phyloP scores from a whole-genome alignment of 2,113 vertebrate species.

The Archilochus colubris region DNA sequence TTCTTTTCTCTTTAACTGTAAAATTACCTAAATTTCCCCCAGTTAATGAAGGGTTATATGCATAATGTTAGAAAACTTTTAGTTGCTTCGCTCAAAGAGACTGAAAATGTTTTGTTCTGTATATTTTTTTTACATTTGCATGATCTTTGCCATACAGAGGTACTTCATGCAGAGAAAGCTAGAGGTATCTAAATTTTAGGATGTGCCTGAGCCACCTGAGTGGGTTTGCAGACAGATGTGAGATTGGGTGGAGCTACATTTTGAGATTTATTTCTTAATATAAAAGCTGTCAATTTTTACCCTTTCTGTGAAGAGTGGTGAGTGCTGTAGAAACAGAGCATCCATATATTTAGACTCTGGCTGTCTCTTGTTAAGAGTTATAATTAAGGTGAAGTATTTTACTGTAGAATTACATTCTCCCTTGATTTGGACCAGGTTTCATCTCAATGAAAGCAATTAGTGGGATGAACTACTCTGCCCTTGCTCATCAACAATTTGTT shows the following conservation, averaged over 20 bases:
- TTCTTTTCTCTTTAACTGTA: neutral
- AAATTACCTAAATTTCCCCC: neutral
- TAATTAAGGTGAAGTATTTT: slow-evolving; percentile 37
- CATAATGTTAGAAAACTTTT: neutral
- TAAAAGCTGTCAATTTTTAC: slow-evolving; percentile 25
- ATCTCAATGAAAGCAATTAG: slow-evolving; percentile 25
- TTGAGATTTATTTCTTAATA: slow-evolving; percentile 22
- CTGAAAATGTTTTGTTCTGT: neutral
- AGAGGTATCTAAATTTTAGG: neutral
- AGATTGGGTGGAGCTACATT: neutral
- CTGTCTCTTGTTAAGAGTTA: neutral
- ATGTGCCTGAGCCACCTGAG: neutral
- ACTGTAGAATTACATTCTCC: slow-evolving; percentile 9
- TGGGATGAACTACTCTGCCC: neutral
- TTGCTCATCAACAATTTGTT: slow-evolving; percentile 21
- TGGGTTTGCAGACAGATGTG: neutral
- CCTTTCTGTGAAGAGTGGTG: neutral
- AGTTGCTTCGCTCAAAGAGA: neutral
- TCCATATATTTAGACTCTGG: slow-evolving; percentile 23
- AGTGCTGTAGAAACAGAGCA: neutral
- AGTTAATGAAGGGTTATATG: neutral
- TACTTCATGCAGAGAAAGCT: neutral
- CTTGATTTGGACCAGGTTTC: slow-evolving; percentile 25
- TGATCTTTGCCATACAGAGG: neutral
- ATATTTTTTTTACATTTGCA: neutral